Percentiles rank a stretch among this genome's conserved stretches.
Conservation (phyloP, 2,113 vertebrate genomes). For the Eulemur rufifrons region DNA sequence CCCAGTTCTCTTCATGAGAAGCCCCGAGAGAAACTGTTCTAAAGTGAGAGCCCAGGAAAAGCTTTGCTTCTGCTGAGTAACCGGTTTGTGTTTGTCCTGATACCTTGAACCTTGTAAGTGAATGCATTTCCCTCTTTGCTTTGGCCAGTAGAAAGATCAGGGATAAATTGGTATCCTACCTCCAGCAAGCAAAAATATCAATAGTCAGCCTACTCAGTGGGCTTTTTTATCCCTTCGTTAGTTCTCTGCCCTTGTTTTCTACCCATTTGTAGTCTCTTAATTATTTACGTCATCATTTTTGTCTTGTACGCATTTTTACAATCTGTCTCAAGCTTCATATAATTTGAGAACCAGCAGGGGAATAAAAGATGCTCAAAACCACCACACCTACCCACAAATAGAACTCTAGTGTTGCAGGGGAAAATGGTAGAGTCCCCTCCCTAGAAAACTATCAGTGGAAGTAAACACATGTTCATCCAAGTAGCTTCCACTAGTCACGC, state of each 20-base stretch:
- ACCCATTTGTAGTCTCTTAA: neutral
- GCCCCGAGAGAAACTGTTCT: neutral
- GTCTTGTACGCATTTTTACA: neutral
- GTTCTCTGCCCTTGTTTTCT: neutral
- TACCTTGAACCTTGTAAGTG: neutral
- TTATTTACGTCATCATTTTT: neutral
- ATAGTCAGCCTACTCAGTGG: neutral
- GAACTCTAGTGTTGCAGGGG: neutral
- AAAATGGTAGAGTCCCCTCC: neutral
- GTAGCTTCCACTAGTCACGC: neutral
- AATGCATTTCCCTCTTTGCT: neutral
- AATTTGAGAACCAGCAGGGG: neutral
- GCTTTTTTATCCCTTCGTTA: neutral
- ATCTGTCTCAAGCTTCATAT: neutral
- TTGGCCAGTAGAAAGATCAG: neutral
- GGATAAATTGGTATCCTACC: neutral
- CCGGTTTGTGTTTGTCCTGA: neutral
- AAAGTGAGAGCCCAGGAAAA: neutral
- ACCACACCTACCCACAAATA: neutral
- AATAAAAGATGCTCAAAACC: neutral
- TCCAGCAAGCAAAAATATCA: no score
- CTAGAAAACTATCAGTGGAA: neutral
- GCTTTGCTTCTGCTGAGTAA: neutral
- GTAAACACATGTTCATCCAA: neutral
- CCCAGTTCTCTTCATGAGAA: neutral